Percentiles rank a stretch among this genome's conserved stretches.
Evolutionary conservation across 2,797 vertebrate species (phyloP).

Genomic region (Mormyrus hasselquistii): DNA sequence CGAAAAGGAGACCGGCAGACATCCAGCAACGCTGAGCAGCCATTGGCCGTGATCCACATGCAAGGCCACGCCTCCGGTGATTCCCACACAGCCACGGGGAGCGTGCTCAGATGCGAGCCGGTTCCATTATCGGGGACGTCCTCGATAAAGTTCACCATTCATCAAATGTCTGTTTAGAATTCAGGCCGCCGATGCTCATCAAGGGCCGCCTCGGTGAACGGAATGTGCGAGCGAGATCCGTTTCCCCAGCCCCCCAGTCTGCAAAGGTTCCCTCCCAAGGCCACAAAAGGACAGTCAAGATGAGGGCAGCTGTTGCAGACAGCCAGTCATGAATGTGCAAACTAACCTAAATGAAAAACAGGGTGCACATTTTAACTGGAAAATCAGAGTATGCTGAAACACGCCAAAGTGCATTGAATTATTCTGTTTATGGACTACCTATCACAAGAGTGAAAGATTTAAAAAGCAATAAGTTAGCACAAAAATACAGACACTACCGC

Average conservation of each 20-base stretch:
- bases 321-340: neutral
- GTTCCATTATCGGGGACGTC: conserved; percentile 1
- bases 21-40: neutral
- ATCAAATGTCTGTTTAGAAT: conserved; percentile 7
- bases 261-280: conserved; percentile 6
- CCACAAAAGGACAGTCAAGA: neutral
- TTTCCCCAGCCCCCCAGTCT: neutral
- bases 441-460: neutral
- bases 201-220: neutral
- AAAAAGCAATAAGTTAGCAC: neutral
- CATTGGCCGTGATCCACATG: neutral
- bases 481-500: neutral
- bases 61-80: neutral
- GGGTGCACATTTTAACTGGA: neutral
- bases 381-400: neutral
- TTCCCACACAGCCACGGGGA: neutral
- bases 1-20: neutral
- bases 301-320: neutral
- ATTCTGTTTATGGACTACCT: neutral
- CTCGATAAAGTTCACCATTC: conserved; percentile 12
- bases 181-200: neutral
- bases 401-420: neutral
- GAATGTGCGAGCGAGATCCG: neutral
- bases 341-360: neutral
- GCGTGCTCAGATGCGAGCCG: neutral